These are phyloP conservation scores for Sycophaga agraensis DNA, from an alignment of 1,140 invertebrate genomes.

Conservation along the genomic window DNA sequence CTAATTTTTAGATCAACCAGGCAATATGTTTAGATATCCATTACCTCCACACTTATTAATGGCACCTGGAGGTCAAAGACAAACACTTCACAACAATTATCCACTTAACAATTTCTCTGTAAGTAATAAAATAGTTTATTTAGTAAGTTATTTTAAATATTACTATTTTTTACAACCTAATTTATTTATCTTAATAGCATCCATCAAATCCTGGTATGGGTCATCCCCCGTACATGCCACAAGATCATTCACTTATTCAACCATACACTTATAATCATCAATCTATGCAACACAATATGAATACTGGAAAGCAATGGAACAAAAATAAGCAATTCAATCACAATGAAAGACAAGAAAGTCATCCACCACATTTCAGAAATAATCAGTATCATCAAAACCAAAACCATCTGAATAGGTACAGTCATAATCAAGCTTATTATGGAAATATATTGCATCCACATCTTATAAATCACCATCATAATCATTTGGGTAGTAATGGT, in stretches of 20 bases:
- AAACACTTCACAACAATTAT: constrained; percentile 47
- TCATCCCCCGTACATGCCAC: constrained; percentile 41
- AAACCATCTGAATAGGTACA: constrained; percentile 45
- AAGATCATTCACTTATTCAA: constrained; percentile 44
- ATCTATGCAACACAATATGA: constrained; percentile 38
- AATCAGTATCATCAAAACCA: constrained; percentile 49
- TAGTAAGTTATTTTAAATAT: background rate
- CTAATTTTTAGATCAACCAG: constrained; percentile 47
- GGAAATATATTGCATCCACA: constrained; percentile 36
- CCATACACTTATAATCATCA: constrained; percentile 46
- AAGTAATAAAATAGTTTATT: constrained; percentile 24
- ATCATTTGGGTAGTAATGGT: constrained; percentile 45
- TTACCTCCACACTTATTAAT: constrained; percentile 48
- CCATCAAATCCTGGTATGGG: constrained; percentile 43
- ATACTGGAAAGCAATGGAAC: constrained; percentile 54
- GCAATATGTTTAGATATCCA: constrained; percentile 55
- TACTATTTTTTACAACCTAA: background rate
- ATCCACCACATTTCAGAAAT: constrained; percentile 50
- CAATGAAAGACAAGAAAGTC: constrained; percentile 43
- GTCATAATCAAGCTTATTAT: constrained; percentile 45
- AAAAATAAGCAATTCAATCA: constrained; percentile 46
- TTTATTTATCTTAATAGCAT: constrained; percentile 32
- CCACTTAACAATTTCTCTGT: constrained; percentile 44
- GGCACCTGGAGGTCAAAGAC: constrained; percentile 44
- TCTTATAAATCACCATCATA: constrained; percentile 34